Evolutionary conservation across 2,797 vertebrate genomes (phyloP).

Genomic region (Myotis pilosus): DNA sequence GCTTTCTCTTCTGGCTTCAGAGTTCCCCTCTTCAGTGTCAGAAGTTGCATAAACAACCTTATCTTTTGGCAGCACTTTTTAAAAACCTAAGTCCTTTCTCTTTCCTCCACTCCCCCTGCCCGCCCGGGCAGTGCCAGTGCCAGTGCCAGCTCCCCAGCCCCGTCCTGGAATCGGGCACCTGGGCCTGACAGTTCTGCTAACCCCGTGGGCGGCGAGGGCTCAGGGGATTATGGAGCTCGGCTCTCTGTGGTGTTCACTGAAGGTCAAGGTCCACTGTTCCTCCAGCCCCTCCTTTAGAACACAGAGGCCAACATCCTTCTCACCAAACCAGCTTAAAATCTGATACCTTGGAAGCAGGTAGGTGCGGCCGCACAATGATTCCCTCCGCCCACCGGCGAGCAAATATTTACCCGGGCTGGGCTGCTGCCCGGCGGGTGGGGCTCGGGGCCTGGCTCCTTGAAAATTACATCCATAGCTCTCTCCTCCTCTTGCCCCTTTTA

Average conservation of each 20-base stretch:
- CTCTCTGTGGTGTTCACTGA: not conserved
- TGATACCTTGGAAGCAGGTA: not conserved
- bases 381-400: not conserved
- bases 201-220: not conserved
- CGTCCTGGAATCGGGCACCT: not conserved
- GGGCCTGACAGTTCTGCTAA: not conserved
- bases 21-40: not conserved
- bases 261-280: constrained; percentile 38
- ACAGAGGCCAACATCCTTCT: not conserved
- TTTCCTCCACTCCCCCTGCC: not conserved
- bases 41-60: constrained; percentile 42
- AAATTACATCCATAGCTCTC: not conserved
- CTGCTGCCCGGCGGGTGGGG: not conserved
- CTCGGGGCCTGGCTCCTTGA: not conserved
- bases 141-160: not conserved
- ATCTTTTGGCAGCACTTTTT: constrained; percentile 49
- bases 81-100: constrained; percentile 24
- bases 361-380: not conserved
- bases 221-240: not conserved
- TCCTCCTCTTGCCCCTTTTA: not conserved
- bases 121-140: not conserved
- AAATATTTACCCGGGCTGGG: not conserved
- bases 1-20: not conserved
- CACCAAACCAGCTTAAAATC: not conserved
- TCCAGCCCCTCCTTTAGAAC: constrained; percentile 1